These are phyloP conservation scores for Drosophila greeni DNA, from an alignment of 2,888 invertebrate genomes.

Conservation along the genomic window DNA sequence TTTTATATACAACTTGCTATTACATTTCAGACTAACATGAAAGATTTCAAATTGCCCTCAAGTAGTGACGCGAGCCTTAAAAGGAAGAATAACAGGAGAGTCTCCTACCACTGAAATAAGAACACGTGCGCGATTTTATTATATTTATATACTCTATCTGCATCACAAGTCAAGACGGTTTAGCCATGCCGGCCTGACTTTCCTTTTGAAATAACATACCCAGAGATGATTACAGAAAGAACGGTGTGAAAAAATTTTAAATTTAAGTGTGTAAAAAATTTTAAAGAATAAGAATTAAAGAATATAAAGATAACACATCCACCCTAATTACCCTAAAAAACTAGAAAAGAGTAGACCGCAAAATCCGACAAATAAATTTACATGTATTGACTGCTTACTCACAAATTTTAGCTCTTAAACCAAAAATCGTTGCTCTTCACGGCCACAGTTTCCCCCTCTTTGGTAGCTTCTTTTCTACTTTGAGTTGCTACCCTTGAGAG, in stretches of 20 bases:
- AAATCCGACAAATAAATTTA: background rate
- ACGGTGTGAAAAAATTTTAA: no score
- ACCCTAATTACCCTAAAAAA: background rate
- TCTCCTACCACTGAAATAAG: background rate
- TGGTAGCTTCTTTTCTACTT: slow-evolving; percentile 4
- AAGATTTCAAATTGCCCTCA: no score
- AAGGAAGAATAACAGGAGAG: background rate
- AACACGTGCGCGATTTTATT: no score
- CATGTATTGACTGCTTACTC: background rate
- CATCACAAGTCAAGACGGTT: no score
- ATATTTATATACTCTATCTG: no score
- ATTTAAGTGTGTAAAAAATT: no score
- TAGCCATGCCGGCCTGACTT: no score
- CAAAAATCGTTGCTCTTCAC: background rate
- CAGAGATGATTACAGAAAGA: no score
- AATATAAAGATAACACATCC: background rate
- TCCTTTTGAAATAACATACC: no score
- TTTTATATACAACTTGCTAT: no score
- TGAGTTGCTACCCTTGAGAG: background rate
- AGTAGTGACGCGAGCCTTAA: background rate
- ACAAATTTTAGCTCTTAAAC: background rate
- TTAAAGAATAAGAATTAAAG: no score
- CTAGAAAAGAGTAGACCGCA: background rate
- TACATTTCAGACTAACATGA: no score
- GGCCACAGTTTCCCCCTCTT: background rate